Percentiles rank a stretch among this genome's conserved stretches.
These are phyloP conservation scores for Eristalinus aeneus DNA, from an alignment of 2,888 invertebrate genomes.

Conservation along the genomic window DNA sequence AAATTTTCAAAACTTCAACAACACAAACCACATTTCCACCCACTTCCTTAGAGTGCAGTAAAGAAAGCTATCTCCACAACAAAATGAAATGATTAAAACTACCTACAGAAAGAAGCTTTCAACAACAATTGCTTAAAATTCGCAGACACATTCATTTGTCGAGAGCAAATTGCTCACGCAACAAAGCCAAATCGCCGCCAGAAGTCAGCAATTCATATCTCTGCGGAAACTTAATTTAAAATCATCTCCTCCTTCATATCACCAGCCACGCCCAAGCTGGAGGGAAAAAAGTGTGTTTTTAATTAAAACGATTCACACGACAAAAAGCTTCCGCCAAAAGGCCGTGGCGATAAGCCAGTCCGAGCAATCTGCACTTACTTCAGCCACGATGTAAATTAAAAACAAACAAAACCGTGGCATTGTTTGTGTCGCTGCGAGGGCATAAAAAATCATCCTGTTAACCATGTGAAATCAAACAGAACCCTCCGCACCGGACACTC, in stretches of 20 bases:
- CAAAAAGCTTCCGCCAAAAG: background rate
- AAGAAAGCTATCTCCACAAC: too few species aligned
- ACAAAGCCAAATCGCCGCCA: background rate
- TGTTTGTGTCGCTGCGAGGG: background rate
- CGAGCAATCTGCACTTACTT: background rate
- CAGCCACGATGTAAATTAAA: background rate
- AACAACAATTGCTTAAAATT: too few species aligned
- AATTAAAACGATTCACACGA: background rate
- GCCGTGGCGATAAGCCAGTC: background rate
- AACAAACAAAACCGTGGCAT: background rate
- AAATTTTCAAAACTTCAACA: too few species aligned
- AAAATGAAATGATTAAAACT: too few species aligned
- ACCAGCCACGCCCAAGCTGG: background rate
- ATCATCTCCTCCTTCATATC: background rate
- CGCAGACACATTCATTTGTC: too few species aligned
- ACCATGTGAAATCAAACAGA: slow-evolving; percentile 24
- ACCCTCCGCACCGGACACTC: background rate
- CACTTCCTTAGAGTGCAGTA: too few species aligned
- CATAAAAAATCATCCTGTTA: background rate
- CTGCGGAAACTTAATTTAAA: background rate
- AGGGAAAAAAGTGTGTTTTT: background rate
- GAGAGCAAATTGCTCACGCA: background rate
- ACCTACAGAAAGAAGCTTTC: too few species aligned
- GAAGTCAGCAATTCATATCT: background rate
- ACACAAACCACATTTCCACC: too few species aligned